Base-by-base conservation (phyloP, 2,888 invertebrate species). In the Cerceris ruficornis region DNA sequence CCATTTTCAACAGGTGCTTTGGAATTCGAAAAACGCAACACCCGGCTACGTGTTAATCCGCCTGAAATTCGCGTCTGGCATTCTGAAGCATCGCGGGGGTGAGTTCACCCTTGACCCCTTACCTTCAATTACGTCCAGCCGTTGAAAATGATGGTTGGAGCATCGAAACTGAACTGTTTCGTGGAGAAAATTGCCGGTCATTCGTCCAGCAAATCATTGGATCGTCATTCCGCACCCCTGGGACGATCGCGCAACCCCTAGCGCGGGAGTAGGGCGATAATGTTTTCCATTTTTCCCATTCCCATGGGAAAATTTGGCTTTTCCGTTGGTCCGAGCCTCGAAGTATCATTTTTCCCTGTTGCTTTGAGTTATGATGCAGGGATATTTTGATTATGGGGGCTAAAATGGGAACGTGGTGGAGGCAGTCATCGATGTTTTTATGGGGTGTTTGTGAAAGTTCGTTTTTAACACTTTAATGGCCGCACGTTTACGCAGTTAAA, bases 271-370 rank as follows among this genome's bases (percentile, higher is more conserved):
- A 70, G 70, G 75, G 69, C 81, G 88, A 88, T 88, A 89, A 88
- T 85, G 83, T 89, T 88, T 88, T 86, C 86, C 88, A 88, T 88
- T 88, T 89, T 82, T 82, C 82, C 82, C 72, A 66, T 42, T 71
- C 66, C 46, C 62, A 11, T 39, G 65, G 59, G 78, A 80, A 72
- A 74, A 60, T 50, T 57, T 61, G 60, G 64, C 74, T 68, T 69
- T 59, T 61, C 62, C 67, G 75, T 59, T 66, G 67, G 65, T 76
- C 79, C 75, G 75, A 74, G 59, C 78, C 59, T 67, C 57, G 68
- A 72, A 77, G 77, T 81, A 69, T 75, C 62, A 61, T 77, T 71
- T 74, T 72, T 73, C 55, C 67, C 68, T 72, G 61, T 80, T 62
- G 62, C 67, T 65, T 74, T 89, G 88, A 89, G 88, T 89, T 88